Percentiles rank a stretch among this genome's conserved stretches.
These are phyloP conservation scores for Lasius fuliginosus DNA, from an alignment of 2,888 invertebrate species.

Conservation along the genomic window DNA sequence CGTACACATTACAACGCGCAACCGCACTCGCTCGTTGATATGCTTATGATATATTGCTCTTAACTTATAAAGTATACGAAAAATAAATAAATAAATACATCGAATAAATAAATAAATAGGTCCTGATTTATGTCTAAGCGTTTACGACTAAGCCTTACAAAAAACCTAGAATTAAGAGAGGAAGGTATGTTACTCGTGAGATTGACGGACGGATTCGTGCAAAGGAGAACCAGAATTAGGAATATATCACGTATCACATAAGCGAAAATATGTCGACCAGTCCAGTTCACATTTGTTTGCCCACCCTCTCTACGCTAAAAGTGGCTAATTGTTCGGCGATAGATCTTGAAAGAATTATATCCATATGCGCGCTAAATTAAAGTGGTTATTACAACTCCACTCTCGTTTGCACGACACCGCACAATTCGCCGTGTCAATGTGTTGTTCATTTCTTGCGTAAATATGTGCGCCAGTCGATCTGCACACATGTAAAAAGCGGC, in stretches of 20 bases:
- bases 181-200: conserved; percentile 66
- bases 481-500: conserved; percentile 61
- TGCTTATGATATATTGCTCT: conserved; percentile 74
- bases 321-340: conserved; percentile 47
- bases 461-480: conserved; percentile 34
- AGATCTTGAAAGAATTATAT: conserved; percentile 42
- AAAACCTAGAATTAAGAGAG: conserved; percentile 71
- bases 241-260: conserved; percentile 53
- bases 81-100: conserved; percentile 73
- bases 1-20: conserved; percentile 30
- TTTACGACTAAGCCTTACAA: conserved; percentile 73
- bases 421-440: conserved; percentile 61
- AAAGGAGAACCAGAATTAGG: conserved; percentile 70
- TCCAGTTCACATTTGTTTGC: background rate
- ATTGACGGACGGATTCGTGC: conserved; percentile 77
- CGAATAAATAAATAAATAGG: conserved; percentile 52
- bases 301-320: conserved; percentile 33
- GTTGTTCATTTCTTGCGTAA: conserved; percentile 47
- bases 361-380: background rate
- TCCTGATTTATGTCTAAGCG: conserved; percentile 65
- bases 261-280: conserved; percentile 46
- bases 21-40: conserved; percentile 66
- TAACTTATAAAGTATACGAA: conserved; percentile 53
- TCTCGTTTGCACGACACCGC: conserved; percentile 75
- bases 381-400: conserved; percentile 57